Conservation (phyloP, 2,797 vertebrate genomes). For the Epinephelus coioides region DNA sequence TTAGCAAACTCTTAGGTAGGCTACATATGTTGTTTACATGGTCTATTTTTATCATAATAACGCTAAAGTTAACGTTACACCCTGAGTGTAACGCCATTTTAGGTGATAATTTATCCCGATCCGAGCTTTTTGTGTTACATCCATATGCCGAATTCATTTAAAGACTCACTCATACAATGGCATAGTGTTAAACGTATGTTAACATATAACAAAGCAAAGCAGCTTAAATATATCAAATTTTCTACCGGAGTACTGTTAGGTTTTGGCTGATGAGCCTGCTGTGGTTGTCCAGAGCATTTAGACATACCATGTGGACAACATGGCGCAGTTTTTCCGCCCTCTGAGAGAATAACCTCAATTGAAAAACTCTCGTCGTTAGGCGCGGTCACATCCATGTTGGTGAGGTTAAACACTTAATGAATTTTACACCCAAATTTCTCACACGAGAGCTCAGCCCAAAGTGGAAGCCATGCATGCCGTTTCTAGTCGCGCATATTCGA, state of each 20-base stretch:
- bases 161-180: fast-evolving
- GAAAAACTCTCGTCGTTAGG: slow-evolving; percentile 56
- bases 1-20: neutral
- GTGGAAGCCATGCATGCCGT: slow-evolving; percentile 3
- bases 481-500: slow-evolving; percentile 51
- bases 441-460: fast-evolving
- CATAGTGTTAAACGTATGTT: fast-evolving
- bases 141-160: neutral
- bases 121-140: no score
- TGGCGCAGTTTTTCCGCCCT: slow-evolving; percentile 64
- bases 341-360: slow-evolving; percentile 78
- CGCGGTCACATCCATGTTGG: slow-evolving; percentile 28
- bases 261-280: no score
- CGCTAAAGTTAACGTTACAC: neutral
- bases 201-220: neutral
- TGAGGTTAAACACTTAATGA: fast-evolving
- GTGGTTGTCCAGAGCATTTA: no score
- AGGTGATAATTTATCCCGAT: neutral
- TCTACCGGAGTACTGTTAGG: no score
- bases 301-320: slow-evolving; percentile 82
- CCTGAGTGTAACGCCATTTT: no score
- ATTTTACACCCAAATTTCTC: fast-evolving
- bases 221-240: neutral
- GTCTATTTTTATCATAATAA: neutral
- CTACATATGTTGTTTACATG: neutral